These are phyloP conservation scores for Luehdorfia chinensis DNA, from an alignment of 1,140 invertebrate species.

Conservation along the genomic window DNA sequence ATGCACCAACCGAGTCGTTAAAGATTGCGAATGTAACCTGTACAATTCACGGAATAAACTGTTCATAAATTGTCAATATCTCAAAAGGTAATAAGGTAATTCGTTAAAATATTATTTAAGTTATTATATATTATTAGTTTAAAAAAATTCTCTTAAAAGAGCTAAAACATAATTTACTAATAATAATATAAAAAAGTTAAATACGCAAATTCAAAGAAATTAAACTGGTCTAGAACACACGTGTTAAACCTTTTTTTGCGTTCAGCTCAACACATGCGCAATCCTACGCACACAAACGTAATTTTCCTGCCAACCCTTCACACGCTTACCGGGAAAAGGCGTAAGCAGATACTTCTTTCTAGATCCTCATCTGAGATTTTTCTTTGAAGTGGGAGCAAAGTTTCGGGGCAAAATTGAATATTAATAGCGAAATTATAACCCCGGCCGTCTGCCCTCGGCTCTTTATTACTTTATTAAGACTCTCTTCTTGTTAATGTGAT, in stretches of 20 bases:
- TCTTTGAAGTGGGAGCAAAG: conserved; percentile 65
- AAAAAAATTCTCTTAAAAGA: no score
- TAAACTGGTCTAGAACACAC: not conserved
- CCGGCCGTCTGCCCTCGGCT: conserved; percentile 37
- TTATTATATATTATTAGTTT: no score
- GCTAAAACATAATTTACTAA: no score
- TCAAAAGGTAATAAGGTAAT: no score
- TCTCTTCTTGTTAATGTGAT: conserved; percentile 61
- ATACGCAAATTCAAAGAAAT: not conserved
- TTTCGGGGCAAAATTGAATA: conserved; percentile 73
- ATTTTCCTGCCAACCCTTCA: conserved; percentile 41
- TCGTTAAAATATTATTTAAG: no score
- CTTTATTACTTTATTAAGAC: conserved; percentile 73
- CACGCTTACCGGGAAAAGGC: conserved; percentile 49
- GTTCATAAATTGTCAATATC: no score
- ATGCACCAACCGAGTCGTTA: no score
- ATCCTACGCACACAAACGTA: conserved; percentile 25
- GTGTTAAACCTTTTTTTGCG: not conserved
- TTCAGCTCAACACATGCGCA: conserved; percentile 15
- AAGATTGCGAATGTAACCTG: no score
- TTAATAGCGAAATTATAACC: conserved; percentile 73
- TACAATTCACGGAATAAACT: no score
- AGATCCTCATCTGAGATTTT: conserved; percentile 67
- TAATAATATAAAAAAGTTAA: not conserved
- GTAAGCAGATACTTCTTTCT: conserved; percentile 50